Percentiles rank a stretch among this genome's conserved stretches.
These are phyloP conservation scores for Himalopsyche tibetana DNA, from an alignment of 2,888 invertebrate genomes.

Conservation along the genomic window DNA sequence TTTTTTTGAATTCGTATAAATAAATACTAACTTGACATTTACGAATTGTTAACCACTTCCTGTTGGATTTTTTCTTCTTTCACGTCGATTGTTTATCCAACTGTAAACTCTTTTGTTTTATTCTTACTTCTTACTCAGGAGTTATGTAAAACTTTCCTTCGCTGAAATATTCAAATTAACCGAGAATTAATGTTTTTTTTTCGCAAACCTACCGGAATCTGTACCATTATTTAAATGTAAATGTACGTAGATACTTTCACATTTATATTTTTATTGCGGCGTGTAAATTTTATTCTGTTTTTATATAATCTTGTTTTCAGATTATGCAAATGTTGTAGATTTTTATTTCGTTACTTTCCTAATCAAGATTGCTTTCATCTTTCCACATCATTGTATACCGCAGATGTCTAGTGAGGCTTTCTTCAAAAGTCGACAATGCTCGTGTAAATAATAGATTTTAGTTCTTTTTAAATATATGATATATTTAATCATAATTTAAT, in stretches of 20 bases:
- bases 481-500: too few relatives aligned
- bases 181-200: conserved; percentile 23
- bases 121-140: conserved; percentile 7
- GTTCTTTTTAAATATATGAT: too few relatives aligned
- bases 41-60: neutral
- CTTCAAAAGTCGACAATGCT: too few relatives aligned
- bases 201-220: conserved; percentile 42
- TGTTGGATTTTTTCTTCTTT: conserved; percentile 15
- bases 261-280: conserved; percentile 18
- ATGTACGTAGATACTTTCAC: conserved; percentile 19
- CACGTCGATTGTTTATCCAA: conserved; percentile 35
- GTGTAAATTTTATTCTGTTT: conserved; percentile 10
- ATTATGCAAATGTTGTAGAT: neutral
- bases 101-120: conserved; percentile 34
- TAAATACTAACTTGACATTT: conserved; percentile 17
- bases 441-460: too few relatives aligned
- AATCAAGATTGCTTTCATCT: conserved; percentile 11
- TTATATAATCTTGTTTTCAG: conserved; percentile 12
- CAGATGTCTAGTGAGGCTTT: too few relatives aligned
- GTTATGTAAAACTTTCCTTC: conserved; percentile 40
- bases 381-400: neutral
- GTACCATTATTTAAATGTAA: conserved; percentile 32
- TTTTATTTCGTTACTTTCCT: neutral
- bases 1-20: too few relatives aligned
- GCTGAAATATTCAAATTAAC: conserved; percentile 42